phyloP scores from a whole-genome alignment of 1,140 invertebrate genomes.

The Geopemphigus sp. region DNA sequence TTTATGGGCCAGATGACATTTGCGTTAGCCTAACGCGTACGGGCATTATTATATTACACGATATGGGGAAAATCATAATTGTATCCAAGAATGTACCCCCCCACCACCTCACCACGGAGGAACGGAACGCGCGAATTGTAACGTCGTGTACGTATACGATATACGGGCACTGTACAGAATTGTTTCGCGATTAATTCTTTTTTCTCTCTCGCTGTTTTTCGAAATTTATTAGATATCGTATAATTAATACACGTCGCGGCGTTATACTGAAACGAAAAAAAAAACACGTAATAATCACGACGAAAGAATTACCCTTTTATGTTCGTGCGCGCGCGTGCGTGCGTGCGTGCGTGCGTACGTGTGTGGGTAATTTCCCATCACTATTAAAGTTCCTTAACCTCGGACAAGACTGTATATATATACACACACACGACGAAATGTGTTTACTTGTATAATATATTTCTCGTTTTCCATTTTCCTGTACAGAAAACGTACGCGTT shows the following conservation, averaged over 20 bases:
- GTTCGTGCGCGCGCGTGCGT: too few species aligned
- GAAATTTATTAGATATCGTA: conserved; percentile 27
- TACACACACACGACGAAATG: too few species aligned
- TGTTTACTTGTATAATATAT: too few species aligned
- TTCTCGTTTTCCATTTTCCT: too few species aligned
- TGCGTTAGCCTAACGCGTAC: background rate
- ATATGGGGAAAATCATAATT: conserved; percentile 40
- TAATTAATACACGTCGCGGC: conserved; percentile 8
- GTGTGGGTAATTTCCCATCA: too few species aligned
- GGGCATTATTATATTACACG: background rate
- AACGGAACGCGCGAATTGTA: conserved; percentile 40
- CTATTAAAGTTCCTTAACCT: too few species aligned
- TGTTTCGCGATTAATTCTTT: conserved; percentile 26
- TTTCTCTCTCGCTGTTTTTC: background rate
- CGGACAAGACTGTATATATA: too few species aligned
- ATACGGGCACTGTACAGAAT: conserved; percentile 1
- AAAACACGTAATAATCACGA: too few species aligned
- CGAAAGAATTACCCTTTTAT: too few species aligned
- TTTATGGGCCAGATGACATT: conserved; percentile 38
- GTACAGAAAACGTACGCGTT: too few species aligned
- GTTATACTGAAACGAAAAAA: background rate
- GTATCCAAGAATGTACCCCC: conserved; percentile 30
- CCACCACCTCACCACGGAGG: too few species aligned
- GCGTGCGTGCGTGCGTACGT: too few species aligned
- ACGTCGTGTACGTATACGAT: background rate